Evolutionary conservation across 1,140 invertebrate genomes (phyloP), one percentile per base, ranked within the genome.

Genomic region (Oncopodura yosiiana): DNA sequence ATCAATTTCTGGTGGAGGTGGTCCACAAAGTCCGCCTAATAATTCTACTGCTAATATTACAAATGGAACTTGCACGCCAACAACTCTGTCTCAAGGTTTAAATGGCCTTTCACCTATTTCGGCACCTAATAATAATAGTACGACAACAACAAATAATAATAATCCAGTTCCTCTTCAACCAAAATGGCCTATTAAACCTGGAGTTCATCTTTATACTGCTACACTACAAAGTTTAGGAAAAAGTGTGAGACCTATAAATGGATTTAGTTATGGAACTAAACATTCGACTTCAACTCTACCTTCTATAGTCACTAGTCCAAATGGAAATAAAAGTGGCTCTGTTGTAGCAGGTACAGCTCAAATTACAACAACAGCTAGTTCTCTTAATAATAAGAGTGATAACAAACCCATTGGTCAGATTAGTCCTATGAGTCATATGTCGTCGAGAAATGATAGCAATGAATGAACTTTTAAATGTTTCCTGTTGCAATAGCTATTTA

Each of bases 121-220:
- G 68, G 70, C 48, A 26, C 53, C 48, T 8, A 34, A n/a, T 34
- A 34, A 9, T 8, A 9, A 8, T 34, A n/a, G 30, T 8, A 34
- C 30, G 8, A n/a, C 8, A 8, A 8, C 8, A 70, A 67, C 49
- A 68, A 69, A 71, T 44, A 70, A 68, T 63, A n/a, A n/a, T n/a
- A 70, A 70, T 19, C 68, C 67, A 49, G 67, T 67, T 48, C 71
- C 73, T 49, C 67, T 68, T 45, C 66, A 58, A 67, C 59, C 55
- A 69, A 70, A 86, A 65, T 92, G 87, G 87, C 87, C 88, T 24
- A 72, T 90, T 52, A 83, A 86, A 66, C 87, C 87, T 1, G 88
- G 87, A 26, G 86, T 91, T 38, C 75, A 90, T 52, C 43, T 64
- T 39, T 87, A 90, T 70, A 82, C 89, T 32, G 88, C 87, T 72